These are phyloP conservation scores for Falco novaeseelandiae DNA, from an alignment of 2,797 vertebrate genomes.

Conservation along the genomic window DNA sequence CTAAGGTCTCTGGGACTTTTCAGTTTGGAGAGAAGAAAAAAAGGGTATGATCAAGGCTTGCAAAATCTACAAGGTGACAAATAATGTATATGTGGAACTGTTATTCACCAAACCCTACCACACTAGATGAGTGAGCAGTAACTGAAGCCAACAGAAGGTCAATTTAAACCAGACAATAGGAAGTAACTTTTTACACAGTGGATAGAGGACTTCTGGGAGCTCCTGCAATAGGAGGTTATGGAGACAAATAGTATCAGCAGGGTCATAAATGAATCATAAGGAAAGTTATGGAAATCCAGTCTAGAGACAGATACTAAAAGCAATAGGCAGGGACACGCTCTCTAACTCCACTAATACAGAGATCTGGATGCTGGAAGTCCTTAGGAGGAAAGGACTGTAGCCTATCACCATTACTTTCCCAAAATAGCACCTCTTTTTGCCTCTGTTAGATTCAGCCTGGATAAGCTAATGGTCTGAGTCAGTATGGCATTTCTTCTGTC, in stretches of 20 bases:
- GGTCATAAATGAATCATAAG: neutral
- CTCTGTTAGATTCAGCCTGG: neutral
- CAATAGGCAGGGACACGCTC: neutral
- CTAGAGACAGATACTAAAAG: neutral
- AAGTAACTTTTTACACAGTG: neutral
- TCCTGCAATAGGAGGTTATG: neutral
- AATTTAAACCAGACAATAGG: neutral
- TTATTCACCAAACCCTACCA: neutral
- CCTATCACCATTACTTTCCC: neutral
- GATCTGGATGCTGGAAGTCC: neutral
- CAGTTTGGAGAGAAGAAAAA: neutral
- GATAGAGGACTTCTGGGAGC: neutral
- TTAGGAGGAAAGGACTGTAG: neutral
- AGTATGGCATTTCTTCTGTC: neutral
- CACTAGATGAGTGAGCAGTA: neutral
- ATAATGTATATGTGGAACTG: neutral
- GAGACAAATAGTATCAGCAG: neutral
- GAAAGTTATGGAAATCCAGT: neutral
- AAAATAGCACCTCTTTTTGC: neutral
- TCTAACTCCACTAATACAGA: neutral
- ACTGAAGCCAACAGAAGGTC: neutral
- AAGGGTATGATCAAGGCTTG: neutral
- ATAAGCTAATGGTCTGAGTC: neutral
- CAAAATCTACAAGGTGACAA: neutral
- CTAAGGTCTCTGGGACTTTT: neutral